A percentile compares a stretch with the other conserved stretches of the same genome.
Evolutionary conservation across 1,140 invertebrate species (phyloP).

Genomic region (Telenomus remus): DNA sequence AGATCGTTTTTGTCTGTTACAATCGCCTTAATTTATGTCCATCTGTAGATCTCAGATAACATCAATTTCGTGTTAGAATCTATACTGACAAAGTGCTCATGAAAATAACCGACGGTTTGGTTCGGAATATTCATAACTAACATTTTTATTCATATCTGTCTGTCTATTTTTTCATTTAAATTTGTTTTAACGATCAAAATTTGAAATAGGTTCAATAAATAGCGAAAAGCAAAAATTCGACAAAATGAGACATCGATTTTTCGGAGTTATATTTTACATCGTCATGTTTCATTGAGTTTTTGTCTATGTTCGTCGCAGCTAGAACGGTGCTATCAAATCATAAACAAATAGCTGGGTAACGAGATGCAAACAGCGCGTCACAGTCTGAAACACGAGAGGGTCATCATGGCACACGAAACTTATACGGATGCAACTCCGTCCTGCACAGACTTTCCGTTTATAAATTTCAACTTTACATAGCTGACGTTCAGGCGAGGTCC

Average conservation of each 20-base stretch:
- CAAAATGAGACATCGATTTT: slow-evolving; percentile 26
- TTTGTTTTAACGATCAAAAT: no score
- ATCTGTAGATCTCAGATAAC: no score
- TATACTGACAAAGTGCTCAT: no score
- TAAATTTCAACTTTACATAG: slow-evolving; percentile 48
- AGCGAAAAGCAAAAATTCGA: neutral
- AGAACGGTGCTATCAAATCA: slow-evolving; percentile 56
- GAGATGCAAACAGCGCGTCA: slow-evolving; percentile 57
- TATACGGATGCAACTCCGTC: slow-evolving; percentile 24
- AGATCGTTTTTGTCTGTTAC: no score
- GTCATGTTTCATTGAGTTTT: slow-evolving; percentile 28
- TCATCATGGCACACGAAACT: slow-evolving; percentile 37
- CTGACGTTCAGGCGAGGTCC: slow-evolving; percentile 26
- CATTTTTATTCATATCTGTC: no score
- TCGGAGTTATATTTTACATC: slow-evolving; percentile 20
- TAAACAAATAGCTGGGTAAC: slow-evolving; percentile 58
- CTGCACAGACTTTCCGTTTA: slow-evolving; percentile 35
- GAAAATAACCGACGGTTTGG: no score
- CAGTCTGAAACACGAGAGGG: slow-evolving; percentile 51
- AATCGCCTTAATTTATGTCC: no score
- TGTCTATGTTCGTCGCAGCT: slow-evolving; percentile 27
- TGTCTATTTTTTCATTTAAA: slow-evolving; percentile 28
- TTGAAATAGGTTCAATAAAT: no score
- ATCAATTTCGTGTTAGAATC: no score
- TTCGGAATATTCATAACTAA: no score